Percentiles rank a stretch among this genome's conserved stretches.
Evolutionary conservation across 2,888 invertebrate species (phyloP).

Genomic region (Tiphia femorata): DNA sequence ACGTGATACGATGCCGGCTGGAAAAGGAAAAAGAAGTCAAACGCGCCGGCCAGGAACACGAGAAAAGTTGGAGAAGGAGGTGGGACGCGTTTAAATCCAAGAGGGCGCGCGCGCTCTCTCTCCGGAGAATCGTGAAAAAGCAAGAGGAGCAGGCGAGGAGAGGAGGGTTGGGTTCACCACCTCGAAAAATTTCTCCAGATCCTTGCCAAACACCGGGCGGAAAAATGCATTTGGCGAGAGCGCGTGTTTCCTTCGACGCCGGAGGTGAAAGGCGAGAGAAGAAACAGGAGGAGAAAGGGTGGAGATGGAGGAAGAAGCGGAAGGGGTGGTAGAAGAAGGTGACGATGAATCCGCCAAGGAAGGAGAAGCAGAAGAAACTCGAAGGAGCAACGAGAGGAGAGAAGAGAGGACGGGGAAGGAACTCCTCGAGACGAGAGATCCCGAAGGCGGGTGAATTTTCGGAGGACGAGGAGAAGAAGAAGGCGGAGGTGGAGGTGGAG

Average conservation of each 20-base stretch:
- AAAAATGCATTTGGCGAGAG: slow-evolving; percentile 27
- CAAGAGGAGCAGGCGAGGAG: neutral
- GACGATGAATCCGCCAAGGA: slow-evolving; percentile 6
- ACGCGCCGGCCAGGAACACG: neutral
- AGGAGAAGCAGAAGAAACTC: neutral
- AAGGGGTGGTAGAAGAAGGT: neutral
- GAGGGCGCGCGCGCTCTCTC: neutral
- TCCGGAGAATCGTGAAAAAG: neutral
- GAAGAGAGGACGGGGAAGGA: slow-evolving; percentile 10
- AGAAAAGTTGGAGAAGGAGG: neutral
- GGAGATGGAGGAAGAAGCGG: slow-evolving; percentile 5
- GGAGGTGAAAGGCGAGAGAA: no score
- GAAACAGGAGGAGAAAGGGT: neutral
- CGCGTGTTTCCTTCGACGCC: slow-evolving; percentile 11
- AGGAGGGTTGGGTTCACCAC: neutral
- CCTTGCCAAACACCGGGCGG: slow-evolving; percentile 28
- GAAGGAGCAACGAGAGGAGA: slow-evolving; percentile 6
- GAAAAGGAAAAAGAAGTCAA: neutral
- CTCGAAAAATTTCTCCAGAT: slow-evolving; percentile 21
- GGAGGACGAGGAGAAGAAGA: slow-evolving; percentile 33
- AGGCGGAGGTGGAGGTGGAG: slow-evolving; percentile 32
- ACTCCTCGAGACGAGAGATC: slow-evolving; percentile 20
- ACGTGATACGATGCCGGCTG: neutral
- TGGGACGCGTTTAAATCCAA: neutral
- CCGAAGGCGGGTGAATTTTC: slow-evolving; percentile 42